Base-by-base conservation (phyloP, 2,888 invertebrate genomes). In the Cepaea hortensis region DNA sequence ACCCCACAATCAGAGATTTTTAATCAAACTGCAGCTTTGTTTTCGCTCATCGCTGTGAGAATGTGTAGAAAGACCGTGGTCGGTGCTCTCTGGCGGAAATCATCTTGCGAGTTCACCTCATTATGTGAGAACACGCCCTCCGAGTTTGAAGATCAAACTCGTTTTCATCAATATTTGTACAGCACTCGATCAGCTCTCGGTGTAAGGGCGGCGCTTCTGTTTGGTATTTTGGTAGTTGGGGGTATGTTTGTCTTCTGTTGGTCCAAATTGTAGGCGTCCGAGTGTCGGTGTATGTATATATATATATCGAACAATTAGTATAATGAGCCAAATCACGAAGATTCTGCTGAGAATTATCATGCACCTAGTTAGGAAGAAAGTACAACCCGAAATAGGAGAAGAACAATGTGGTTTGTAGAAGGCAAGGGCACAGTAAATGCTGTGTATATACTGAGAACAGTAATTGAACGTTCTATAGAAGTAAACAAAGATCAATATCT, bases 61-160 rank as follows among this genome's bases (percentile, higher is more conserved):
- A 48, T 62, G 61, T 48, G 84, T 15, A 84, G 84, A 65, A 68
- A 62, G 35, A 76, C 65, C n/a, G 65, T 48, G 84, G 50, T 76
- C 48, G 75, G 11, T 3, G 50, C 46, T n/a, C 76, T 75, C 46
- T 48, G 65, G 48, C 84, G 76, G 76, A 84, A 84, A 72, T 84
- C 84, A 76, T 62, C 84, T 62, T 75, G 84, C 50, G 75, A 65
- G 76, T 75, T 15, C 48, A 46, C 62, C 84, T 84, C 84, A 84
- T 84, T 84, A 84, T 84, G 84, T 62, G 62, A 84, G 61, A 62
- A 84, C 84, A 84, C 84, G 84, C 84, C 76, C 84, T 61, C 65
- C 75, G 3, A 55, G 61, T 76, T 84, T 75, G 48, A 75, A 76
- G 61, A 75, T 84, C 76, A 75, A 62, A 84, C 84, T 84, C 76